Conservation (phyloP, 2,797 vertebrate genomes). For the Paramormyrops hopkinsi region DNA sequence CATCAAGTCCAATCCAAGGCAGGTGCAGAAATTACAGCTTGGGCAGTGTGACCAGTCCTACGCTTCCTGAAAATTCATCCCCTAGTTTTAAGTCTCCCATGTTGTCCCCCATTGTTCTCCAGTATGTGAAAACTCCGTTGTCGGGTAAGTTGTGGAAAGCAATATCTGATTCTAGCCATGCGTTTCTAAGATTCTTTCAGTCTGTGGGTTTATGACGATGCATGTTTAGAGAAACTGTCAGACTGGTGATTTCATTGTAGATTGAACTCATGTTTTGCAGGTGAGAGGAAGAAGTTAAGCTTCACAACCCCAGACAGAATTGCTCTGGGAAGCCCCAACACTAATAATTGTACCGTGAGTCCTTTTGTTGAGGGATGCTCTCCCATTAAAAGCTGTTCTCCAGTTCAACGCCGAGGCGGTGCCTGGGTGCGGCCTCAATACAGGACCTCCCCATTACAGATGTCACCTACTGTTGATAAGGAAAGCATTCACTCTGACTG, state of each 20-base stretch:
- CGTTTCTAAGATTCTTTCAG: neutral
- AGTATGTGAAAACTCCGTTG: slow-evolving; percentile 63
- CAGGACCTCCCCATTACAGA: slow-evolving; percentile 54
- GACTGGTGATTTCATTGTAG: neutral
- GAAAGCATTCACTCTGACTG: slow-evolving; percentile 46
- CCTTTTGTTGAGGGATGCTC: slow-evolving; percentile 89
- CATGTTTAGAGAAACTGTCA: neutral
- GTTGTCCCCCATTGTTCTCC: slow-evolving; percentile 78
- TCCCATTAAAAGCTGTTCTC: slow-evolving; percentile 80
- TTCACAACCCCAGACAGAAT: slow-evolving; percentile 68
- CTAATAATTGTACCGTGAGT: slow-evolving; percentile 61
- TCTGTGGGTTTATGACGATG: neutral
- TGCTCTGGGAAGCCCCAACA: slow-evolving; percentile 47
- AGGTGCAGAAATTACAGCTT: slow-evolving; percentile 75
- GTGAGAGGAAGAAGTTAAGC: slow-evolving; percentile 66
- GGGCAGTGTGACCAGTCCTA: slow-evolving; percentile 76
- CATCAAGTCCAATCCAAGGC: slow-evolving; percentile 89
- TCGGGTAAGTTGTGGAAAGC: slow-evolving; percentile 58
- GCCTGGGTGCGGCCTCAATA: slow-evolving; percentile 56
- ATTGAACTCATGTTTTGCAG: slow-evolving; percentile 29
- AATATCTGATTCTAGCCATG: neutral
- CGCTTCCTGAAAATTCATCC: slow-evolving; percentile 67
- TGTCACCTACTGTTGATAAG: slow-evolving; percentile 69
- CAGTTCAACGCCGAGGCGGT: slow-evolving; percentile 56
- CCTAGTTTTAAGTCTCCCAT: slow-evolving; percentile 65